phyloP scores from a whole-genome alignment of 2,113 vertebrate genomes.

The Alosa alosa region DNA sequence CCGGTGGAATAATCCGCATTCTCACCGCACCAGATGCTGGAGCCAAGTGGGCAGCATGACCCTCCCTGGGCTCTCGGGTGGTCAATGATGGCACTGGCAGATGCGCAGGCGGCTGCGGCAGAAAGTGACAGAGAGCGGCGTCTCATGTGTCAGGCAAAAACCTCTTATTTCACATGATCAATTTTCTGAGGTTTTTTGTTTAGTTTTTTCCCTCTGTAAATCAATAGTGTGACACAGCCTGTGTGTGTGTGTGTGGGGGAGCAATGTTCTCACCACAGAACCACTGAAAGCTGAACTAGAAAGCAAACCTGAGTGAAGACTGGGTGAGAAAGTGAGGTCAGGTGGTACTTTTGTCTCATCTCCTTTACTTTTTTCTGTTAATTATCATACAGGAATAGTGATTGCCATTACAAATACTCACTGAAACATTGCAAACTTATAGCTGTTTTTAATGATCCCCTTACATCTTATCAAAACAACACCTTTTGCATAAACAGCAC shows the following conservation, averaged over 20 bases:
- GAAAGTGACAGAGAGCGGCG: neutral
- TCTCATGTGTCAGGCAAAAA: neutral
- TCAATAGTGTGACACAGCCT: neutral
- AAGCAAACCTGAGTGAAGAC: neutral
- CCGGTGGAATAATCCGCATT: conserved; percentile 63
- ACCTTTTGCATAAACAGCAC: neutral
- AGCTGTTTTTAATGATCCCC: neutral
- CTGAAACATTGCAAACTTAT: neutral
- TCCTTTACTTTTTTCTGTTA: neutral
- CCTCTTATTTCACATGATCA: neutral
- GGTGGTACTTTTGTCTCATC: neutral
- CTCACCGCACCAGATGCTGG: conserved; percentile 30
- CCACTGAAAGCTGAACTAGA: neutral
- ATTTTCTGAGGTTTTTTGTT: neutral
- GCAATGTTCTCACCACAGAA: neutral
- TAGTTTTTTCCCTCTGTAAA: neutral
- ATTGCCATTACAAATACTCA: neutral
- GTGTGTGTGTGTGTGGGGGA: neutral
- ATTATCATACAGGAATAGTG: neutral
- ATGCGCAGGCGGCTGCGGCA: neutral
- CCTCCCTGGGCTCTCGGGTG: neutral
- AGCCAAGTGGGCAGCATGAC: neutral
- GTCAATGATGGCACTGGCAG: conserved; percentile 1
- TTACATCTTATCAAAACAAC: no score
- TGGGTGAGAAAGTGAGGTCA: neutral